These are phyloP conservation scores for Lasioglossum pauxillum DNA, from an alignment of 2,888 invertebrate species.

Conservation along the genomic window DNA sequence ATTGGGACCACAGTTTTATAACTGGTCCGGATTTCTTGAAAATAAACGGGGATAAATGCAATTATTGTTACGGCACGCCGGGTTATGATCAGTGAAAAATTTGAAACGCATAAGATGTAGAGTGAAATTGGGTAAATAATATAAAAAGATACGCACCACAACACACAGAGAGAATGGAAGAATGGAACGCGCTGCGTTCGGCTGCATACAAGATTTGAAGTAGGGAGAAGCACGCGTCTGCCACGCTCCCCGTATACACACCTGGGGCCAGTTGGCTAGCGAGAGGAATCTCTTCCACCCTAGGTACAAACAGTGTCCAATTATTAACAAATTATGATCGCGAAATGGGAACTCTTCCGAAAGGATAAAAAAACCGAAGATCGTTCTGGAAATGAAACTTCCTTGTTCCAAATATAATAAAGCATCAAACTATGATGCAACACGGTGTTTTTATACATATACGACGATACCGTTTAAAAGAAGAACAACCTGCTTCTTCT, in stretches of 20 bases:
- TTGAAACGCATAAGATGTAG: not conserved
- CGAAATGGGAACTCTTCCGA: conserved; percentile 77
- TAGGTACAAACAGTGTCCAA: conserved; percentile 79
- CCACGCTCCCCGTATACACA: conserved; percentile 80
- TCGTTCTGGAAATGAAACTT: not conserved
- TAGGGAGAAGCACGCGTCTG: conserved; percentile 82
- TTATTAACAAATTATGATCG: conserved; percentile 82
- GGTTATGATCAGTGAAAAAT: not conserved
- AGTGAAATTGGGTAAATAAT: not conserved
- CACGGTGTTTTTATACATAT: not conserved
- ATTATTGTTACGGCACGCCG: not conserved
- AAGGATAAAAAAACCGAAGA: conserved; percentile 72
- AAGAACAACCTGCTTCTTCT: not conserved
- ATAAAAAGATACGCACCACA: not conserved
- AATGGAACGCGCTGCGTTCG: conserved; percentile 47
- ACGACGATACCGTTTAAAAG: not conserved
- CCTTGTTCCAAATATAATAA: not conserved
- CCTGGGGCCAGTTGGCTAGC: conserved; percentile 83
- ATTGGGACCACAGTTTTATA: no score
- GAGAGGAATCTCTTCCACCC: conserved; percentile 74
- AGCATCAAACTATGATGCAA: not conserved
- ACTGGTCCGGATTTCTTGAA: not conserved
- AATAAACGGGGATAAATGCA: not conserved
- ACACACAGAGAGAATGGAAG: conserved; percentile 28
- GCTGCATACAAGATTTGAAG: conserved; percentile 67